phyloP scores from a whole-genome alignment of 1,140 invertebrate genomes.

The Pseudomyrmex dendroicus region DNA sequence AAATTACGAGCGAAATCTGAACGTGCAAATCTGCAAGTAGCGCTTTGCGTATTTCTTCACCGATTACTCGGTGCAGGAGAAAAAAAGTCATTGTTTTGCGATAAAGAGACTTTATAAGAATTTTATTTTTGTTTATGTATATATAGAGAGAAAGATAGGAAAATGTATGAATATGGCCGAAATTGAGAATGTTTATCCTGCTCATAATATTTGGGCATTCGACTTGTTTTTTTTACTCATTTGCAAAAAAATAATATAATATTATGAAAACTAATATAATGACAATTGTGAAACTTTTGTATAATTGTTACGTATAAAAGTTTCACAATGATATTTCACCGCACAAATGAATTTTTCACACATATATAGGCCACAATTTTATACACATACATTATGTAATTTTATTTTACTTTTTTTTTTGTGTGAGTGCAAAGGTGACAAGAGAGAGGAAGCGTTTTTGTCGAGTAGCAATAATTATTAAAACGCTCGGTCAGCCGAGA shows the following conservation, averaged over 20 bases:
- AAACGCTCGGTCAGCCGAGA: not conserved
- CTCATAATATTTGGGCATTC: slow-evolving; percentile 64
- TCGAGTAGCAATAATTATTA: not conserved
- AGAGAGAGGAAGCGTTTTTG: not conserved
- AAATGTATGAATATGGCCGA: not conserved
- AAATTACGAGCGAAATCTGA: too few species aligned
- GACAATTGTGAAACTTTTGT: too few species aligned
- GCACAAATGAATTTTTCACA: not conserved
- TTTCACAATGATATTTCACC: slow-evolving; percentile 46
- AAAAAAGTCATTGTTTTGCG: slow-evolving; percentile 58
- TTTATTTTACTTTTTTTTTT: too few species aligned
- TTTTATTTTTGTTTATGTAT: slow-evolving; percentile 73
- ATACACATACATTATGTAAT: too few species aligned
- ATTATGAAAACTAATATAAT: too few species aligned
- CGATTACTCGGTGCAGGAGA: not conserved
- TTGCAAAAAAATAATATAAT: slow-evolving; percentile 59
- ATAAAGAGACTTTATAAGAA: slow-evolving; percentile 62
- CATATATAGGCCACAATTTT: not conserved
- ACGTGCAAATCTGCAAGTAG: not conserved
- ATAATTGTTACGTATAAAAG: not conserved
- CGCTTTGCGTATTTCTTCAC: not conserved
- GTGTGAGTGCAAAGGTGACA: not conserved
- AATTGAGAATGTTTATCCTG: slow-evolving; percentile 18
- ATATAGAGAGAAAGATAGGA: slow-evolving; percentile 30
- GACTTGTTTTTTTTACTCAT: slow-evolving; percentile 42